Conservation (phyloP, 2,797 vertebrate species). For the Hydrolagus colliei region DNA sequence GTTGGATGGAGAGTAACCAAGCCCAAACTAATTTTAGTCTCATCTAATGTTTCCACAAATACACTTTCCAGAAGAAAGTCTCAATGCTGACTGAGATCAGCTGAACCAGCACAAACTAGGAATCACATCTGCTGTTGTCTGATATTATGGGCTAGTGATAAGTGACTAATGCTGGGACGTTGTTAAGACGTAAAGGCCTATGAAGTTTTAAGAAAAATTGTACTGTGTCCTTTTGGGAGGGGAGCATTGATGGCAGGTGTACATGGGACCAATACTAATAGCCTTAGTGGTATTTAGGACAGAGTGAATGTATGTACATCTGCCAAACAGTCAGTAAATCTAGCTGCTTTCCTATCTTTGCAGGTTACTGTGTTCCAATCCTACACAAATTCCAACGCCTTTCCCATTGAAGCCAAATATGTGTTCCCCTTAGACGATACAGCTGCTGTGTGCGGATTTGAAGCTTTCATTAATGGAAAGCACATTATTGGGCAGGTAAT, state of each 20-base stretch:
- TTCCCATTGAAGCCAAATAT: conserved; percentile 78
- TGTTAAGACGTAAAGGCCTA: too few relatives aligned
- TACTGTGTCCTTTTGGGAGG: neutral
- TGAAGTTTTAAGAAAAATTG: too few relatives aligned
- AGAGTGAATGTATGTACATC: neutral
- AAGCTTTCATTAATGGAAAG: conserved; percentile 83
- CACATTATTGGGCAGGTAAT: conserved; percentile 76
- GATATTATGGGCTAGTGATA: too few relatives aligned
- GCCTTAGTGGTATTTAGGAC: neutral
- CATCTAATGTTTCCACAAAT: too few relatives aligned
- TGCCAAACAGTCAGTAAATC: neutral
- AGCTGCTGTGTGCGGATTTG: conserved; percentile 79
- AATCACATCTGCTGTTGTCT: too few relatives aligned
- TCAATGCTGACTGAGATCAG: too few relatives aligned
- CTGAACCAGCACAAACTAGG: too few relatives aligned
- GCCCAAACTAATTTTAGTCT: too few relatives aligned
- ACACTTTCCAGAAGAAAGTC: too few relatives aligned
- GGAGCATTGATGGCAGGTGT: neutral
- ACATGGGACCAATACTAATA: neutral
- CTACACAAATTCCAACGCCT: conserved; percentile 63
- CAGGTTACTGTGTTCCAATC: conserved; percentile 78
- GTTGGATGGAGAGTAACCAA: too few relatives aligned
- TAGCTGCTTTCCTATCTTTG: conserved; percentile 31
- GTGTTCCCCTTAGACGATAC: conserved; percentile 77
- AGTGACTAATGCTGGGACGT: too few relatives aligned